A percentile compares a stretch with the other conserved stretches of the same genome.
These are phyloP conservation scores for Dryobota labecula DNA, from an alignment of 2,888 invertebrate species.

Conservation along the genomic window DNA sequence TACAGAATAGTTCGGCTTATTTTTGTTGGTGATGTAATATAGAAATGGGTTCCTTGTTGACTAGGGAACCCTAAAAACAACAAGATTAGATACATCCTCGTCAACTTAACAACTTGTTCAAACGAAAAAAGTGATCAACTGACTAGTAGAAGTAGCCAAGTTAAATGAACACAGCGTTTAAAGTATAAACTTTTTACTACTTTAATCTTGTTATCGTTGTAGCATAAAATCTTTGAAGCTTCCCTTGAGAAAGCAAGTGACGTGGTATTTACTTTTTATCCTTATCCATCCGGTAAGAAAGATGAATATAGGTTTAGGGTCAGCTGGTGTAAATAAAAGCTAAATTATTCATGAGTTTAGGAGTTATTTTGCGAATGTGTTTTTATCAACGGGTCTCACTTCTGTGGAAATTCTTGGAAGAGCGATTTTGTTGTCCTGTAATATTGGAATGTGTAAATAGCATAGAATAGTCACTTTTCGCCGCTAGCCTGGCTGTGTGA, in stretches of 20 bases:
- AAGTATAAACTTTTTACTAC: constrained; percentile 47
- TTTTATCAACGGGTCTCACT: not conserved
- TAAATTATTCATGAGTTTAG: constrained; percentile 45
- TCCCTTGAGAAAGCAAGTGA: not conserved
- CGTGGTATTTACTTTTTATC: constrained; percentile 26
- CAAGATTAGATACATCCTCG: not conserved
- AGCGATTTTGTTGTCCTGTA: not conserved
- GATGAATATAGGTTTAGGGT: constrained; percentile 17
- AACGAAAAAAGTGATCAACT: constrained; percentile 9
- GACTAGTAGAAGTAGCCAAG: constrained; percentile 34
- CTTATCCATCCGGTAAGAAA: not conserved
- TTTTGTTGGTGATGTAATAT: no score
- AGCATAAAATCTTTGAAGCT: constrained; percentile 21
- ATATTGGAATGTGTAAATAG: no score
- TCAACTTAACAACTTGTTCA: not conserved
- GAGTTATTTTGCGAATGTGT: constrained; percentile 13
- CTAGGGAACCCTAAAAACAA: not conserved
- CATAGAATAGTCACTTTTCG: no score
- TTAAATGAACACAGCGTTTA: constrained; percentile 33
- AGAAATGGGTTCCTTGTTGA: no score
- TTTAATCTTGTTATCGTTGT: constrained; percentile 34
- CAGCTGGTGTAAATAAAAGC: constrained; percentile 6
- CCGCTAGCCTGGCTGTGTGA: no score
- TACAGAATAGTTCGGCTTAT: no score
- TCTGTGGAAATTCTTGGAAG: not conserved